Conservation (phyloP, 2,888 invertebrate species). For the Cremastinae sp. region DNA sequence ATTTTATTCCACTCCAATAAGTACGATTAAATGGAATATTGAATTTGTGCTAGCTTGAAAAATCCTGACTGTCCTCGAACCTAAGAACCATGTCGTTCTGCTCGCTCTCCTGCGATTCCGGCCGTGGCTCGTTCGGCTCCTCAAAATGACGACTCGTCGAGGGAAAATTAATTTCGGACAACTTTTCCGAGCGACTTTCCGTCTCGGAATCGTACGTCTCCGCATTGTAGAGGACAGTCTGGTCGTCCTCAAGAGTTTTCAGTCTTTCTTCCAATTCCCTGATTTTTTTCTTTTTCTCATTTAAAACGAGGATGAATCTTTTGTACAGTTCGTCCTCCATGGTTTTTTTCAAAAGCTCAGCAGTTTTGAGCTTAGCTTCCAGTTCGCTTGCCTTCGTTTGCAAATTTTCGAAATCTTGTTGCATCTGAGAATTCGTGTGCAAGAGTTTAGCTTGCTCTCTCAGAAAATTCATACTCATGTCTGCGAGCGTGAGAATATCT, state of each 20-base stretch:
- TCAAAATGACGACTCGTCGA: not conserved
- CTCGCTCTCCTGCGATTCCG: conserved; percentile 48
- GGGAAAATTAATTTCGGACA: not conserved
- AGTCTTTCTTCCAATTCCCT: conserved; percentile 63
- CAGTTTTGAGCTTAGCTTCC: conserved; percentile 52
- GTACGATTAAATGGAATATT: too few species aligned
- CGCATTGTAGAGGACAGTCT: conserved; percentile 57
- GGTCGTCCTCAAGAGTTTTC: conserved; percentile 15
- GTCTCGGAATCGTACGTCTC: conserved; percentile 57
- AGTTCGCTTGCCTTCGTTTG: conserved; percentile 51
- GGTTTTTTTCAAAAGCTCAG: conserved; percentile 63
- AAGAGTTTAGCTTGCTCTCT: conserved; percentile 54
- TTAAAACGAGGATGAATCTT: conserved; percentile 68
- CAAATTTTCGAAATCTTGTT: conserved; percentile 60
- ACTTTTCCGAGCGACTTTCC: conserved; percentile 57
- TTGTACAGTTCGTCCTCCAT: conserved; percentile 68
- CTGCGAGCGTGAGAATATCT: conserved; percentile 59
- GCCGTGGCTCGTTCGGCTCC: conserved; percentile 5
- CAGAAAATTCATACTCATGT: conserved; percentile 57
- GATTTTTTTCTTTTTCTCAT: conserved; percentile 70
- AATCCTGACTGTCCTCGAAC: conserved; percentile 46
- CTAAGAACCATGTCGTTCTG: conserved; percentile 48
- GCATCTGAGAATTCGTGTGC: conserved; percentile 33
- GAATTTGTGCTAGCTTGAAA: conserved; percentile 37
- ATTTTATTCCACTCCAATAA: too few species aligned